A percentile compares a stretch with the other conserved stretches of the same genome.
These are phyloP conservation scores for Leucozona laternaria DNA, from an alignment of 2,888 invertebrate genomes.

Conservation along the genomic window DNA sequence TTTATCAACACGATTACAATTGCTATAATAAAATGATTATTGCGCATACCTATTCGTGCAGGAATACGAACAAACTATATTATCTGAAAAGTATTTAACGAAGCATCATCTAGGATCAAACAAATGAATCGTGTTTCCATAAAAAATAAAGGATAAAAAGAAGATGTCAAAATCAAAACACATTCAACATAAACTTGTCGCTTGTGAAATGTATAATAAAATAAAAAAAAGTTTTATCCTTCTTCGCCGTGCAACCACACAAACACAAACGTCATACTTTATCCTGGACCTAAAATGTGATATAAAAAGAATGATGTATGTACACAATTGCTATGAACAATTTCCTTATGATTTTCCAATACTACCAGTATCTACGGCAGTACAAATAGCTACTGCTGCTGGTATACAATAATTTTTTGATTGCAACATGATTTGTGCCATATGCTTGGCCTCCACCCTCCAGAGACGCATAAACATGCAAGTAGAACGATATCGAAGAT, in stretches of 20 bases:
- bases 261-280: background rate
- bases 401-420: conserved; percentile 45
- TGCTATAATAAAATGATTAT: conserved; percentile 1
- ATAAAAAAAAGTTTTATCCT: background rate
- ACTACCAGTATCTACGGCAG: conserved; percentile 7
- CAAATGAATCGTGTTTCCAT: conserved; percentile 8
- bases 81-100: conserved; percentile 1
- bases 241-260: background rate
- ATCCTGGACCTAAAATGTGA: conserved; percentile 5
- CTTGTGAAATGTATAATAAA: background rate
- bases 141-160: background rate
- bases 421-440: conserved; percentile 66
- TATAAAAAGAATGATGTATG: background rate
- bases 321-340: conserved; percentile 32
- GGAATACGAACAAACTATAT: background rate
- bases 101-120: conserved; percentile 2
- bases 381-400: conserved; percentile 9
- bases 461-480: conserved; percentile 23
- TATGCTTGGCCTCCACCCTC: conserved; percentile 36
- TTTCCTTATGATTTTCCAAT: conserved; percentile 70
- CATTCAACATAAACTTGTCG: conserved; percentile 4
- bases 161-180: conserved; percentile 14
- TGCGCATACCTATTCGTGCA: background rate
- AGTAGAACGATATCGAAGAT: conserved; percentile 26
- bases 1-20: conserved; percentile 5